phyloP scores from a whole-genome alignment of 2,888 invertebrate genomes.

The Pachydiplax longipennis region DNA sequence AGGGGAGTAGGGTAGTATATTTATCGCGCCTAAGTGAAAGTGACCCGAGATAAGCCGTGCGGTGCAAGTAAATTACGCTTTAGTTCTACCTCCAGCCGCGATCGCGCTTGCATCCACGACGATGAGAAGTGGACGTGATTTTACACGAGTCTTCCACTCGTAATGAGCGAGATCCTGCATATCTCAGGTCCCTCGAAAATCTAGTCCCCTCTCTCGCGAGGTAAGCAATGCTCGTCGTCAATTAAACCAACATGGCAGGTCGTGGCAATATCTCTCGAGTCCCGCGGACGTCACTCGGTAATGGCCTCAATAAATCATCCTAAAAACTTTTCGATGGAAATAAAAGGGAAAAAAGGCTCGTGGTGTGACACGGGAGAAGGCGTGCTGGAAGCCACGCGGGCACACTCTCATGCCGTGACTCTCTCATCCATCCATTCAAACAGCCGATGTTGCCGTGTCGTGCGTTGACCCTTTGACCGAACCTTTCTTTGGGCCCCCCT shows the following conservation, averaged over 20 bases:
- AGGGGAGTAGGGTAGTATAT: no score
- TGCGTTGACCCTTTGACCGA: slow-evolving; percentile 41
- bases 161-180: no score
- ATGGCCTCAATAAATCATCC: background rate
- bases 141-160: no score
- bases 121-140: no score
- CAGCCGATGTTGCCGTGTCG: slow-evolving; percentile 36
- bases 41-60: no score
- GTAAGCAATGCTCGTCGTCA: background rate
- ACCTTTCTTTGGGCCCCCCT: background rate
- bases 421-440: background rate
- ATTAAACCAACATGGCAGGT: background rate
- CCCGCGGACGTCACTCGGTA: background rate
- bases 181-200: background rate
- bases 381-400: background rate
- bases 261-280: background rate
- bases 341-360: background rate
- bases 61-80: no score
- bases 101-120: no score
- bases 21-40: no score
- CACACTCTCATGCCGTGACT: background rate
- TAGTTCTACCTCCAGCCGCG: no score
- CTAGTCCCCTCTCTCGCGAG: background rate
- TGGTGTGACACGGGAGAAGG: background rate
- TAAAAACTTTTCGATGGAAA: background rate